Evolutionary conservation across 1,140 invertebrate species (phyloP), one percentile per base, ranked within the genome.

Genomic region (Drosophila sp.): DNA sequence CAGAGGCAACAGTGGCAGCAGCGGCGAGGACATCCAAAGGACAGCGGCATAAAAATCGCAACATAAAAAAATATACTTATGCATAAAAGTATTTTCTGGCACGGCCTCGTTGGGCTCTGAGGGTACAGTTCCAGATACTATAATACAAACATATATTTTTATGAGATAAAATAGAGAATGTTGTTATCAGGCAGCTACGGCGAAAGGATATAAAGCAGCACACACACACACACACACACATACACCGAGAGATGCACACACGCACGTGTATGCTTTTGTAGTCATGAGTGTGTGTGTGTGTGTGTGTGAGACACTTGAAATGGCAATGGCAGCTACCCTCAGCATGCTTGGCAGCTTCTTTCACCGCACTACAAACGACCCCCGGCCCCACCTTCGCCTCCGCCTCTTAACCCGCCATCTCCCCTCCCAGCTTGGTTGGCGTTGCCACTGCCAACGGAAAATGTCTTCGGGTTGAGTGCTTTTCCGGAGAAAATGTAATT

Each of bases 401-500:
- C n/a, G n/a, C n/a, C n/a, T n/a, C n/a, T n/a, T n/a, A n/a, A n/a
- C n/a, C n/a, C n/a, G n/a, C n/a, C 27, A 9, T 16, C 41, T 25
- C 7, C 41, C 32, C 25, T 6, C 8, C 50, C 51, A 43, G 56
- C 13, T 27, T 53, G 38, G 69, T 48, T 75, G 32, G 58, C 80
- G 83, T 83, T 89, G 76, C 83, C 79, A 75, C 45, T 90, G 80
- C 80, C 86, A 89, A 89, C 86, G 86, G 80, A 89, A 89, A 75
- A 89, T 90, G 86, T 90, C 86, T 90, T 90, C 78, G 86, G 86
- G 80, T 86, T 90, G 86, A 90, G 80, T 90, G 86, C 86, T 90
- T 90, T 89, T 90, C 86, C 86, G 86, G 86, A 74, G 86, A 90
- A 90, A 89, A 90, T 90, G 86, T 90, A 90, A 90, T 90, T 90